Evolutionary conservation across 2,888 invertebrate species (phyloP).

Genomic region (Nymphalis c-album): DNA sequence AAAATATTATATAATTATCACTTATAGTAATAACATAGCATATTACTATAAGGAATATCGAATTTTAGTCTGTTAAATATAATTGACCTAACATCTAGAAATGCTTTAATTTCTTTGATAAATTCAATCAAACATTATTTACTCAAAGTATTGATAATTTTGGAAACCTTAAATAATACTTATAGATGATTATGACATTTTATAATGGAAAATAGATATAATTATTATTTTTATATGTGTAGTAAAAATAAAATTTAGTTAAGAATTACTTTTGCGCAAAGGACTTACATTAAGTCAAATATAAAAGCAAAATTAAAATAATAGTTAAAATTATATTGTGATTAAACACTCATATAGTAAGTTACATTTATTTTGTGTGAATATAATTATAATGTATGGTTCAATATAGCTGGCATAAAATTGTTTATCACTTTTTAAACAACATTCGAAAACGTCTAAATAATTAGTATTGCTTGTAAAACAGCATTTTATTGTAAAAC

Average conservation of each 20-base stretch:
- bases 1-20: conserved; percentile 3
- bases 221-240: neutral
- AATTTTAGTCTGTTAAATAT: conserved; percentile 1
- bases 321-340: no score
- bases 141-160: no score
- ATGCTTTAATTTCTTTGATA: neutral
- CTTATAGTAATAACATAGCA: neutral
- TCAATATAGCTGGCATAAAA: no score
- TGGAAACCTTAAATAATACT: no score
- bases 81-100: conserved; percentile 1
- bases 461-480: no score
- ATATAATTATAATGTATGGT: no score
- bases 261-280: neutral
- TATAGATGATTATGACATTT: neutral
- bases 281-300: neutral
- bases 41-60: neutral
- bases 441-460: no score
- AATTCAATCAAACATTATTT: neutral
- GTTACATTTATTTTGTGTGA: no score
- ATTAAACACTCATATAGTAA: neutral
- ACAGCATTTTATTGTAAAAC: neutral
- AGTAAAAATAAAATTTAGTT: neutral
- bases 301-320: neutral
- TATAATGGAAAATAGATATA: neutral
- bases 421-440: no score